Evolutionary conservation across 1,140 invertebrate genomes (phyloP).

Genomic region (Capitella teleta): DNA sequence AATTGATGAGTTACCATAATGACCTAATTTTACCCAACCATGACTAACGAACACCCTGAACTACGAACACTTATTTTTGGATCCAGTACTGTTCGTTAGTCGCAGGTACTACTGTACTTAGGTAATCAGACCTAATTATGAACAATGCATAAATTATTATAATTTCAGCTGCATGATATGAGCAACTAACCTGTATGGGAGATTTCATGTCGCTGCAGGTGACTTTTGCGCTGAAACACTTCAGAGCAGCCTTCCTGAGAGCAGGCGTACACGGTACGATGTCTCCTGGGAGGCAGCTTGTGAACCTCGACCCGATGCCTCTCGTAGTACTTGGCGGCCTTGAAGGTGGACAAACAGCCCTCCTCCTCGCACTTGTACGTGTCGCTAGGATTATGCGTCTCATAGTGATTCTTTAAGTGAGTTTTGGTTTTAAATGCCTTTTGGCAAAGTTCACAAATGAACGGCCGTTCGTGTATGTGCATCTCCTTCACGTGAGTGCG

Average conservation of each 20-base stretch:
- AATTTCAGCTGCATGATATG: too few species aligned
- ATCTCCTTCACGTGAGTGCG: conserved; percentile 39
- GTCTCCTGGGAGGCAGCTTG: conserved; percentile 23
- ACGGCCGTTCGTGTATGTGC: conserved; percentile 41
- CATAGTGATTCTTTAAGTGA: conserved; percentile 31
- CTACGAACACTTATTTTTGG: too few species aligned
- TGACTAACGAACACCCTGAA: too few species aligned
- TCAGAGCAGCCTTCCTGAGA: conserved; percentile 22
- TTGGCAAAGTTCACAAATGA: conserved; percentile 36
- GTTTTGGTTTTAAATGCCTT: conserved; percentile 38
- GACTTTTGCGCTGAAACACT: conserved; percentile 31
- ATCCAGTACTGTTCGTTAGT: too few species aligned
- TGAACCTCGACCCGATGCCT: conserved; percentile 27
- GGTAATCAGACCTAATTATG: too few species aligned
- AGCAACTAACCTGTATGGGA: conserved; percentile 26
- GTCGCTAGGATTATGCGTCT: conserved; percentile 39
- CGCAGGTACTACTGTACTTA: too few species aligned
- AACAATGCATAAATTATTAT: too few species aligned
- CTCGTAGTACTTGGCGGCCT: conserved; percentile 24
- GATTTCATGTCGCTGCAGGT: conserved; percentile 27
- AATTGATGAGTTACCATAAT: too few species aligned
- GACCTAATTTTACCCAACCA: too few species aligned
- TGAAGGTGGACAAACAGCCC: conserved; percentile 25
- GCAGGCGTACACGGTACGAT: conserved; percentile 25
- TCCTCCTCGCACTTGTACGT: conserved; percentile 32